Conservation (phyloP, 92 coral and sea anemone species). For the Blastomussa wellsi region DNA sequence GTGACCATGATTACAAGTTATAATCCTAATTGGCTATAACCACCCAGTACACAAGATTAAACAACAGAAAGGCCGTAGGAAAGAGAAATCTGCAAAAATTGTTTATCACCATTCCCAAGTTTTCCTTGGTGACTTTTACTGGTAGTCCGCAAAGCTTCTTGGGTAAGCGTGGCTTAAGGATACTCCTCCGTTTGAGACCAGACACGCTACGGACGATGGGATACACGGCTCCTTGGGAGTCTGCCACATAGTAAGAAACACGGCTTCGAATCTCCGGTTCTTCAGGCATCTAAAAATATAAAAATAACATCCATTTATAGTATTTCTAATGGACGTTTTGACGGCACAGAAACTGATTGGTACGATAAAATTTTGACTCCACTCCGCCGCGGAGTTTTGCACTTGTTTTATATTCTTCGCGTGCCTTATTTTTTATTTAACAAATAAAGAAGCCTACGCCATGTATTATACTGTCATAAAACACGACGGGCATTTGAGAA, state of each 20-base stretch:
- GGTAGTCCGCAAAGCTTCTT: slow-evolving; percentile 70
- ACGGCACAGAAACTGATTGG: too few species aligned
- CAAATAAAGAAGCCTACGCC: too few species aligned
- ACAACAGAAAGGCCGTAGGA: slow-evolving; percentile 60
- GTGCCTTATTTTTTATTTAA: too few species aligned
- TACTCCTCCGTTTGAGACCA: slow-evolving; percentile 33
- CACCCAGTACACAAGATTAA: slow-evolving; percentile 68
- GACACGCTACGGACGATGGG: slow-evolving; percentile 83
- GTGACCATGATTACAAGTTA: too few species aligned
- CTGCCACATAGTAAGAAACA: slow-evolving; percentile 81
- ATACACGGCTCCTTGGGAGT: slow-evolving; percentile 87
- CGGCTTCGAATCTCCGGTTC: slow-evolving; percentile 70
- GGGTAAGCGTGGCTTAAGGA: slow-evolving; percentile 55
- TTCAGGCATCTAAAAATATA: slow-evolving; percentile 34
- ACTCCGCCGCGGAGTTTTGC: too few species aligned
- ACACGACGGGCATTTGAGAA: too few species aligned
- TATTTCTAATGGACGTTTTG: too few species aligned
- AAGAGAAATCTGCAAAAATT: slow-evolving; percentile 68
- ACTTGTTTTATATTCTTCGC: too few species aligned
- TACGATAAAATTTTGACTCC: too few species aligned
- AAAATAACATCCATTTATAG: background rate
- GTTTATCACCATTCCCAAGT: slow-evolving; percentile 60
- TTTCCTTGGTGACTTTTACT: slow-evolving; percentile 20
- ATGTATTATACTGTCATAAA: too few species aligned
- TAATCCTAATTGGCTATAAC: slow-evolving; percentile 9